These are phyloP conservation scores for Cryptus armator DNA, from an alignment of 2,888 invertebrate species.

Conservation along the genomic window DNA sequence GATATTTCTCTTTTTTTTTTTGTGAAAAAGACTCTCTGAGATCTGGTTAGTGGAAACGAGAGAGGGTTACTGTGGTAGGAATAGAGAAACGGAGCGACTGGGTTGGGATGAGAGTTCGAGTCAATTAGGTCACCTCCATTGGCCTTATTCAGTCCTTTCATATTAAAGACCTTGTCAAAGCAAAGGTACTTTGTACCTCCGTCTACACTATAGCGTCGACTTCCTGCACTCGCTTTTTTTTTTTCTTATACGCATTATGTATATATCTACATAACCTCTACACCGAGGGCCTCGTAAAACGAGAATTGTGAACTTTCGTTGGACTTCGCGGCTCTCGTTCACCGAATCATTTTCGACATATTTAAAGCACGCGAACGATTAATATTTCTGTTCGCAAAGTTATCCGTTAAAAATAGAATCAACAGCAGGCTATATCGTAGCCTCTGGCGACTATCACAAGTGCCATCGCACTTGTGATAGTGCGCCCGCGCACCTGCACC, in stretches of 20 bases:
- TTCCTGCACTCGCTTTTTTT: conserved; percentile 22
- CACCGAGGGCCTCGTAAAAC: not conserved
- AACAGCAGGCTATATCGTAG: too few species aligned
- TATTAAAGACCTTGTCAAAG: conserved; percentile 58
- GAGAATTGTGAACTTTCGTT: conserved; percentile 1
- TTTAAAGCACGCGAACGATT: not conserved
- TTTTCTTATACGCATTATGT: not conserved
- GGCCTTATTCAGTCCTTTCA: conserved; percentile 59
- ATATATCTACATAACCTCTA: not conserved
- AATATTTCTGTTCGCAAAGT: not conserved
- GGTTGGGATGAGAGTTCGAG: conserved; percentile 37
- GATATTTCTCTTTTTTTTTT: conserved; percentile 14
- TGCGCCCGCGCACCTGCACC: too few species aligned
- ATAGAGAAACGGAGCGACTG: conserved; percentile 15
- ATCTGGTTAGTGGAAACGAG: conserved; percentile 31
- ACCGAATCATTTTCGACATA: not conserved
- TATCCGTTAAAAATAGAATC: not conserved
- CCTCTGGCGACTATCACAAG: not conserved
- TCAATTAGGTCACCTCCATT: conserved; percentile 63
- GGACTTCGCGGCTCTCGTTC: not conserved
- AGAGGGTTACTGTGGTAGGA: conserved; percentile 4
- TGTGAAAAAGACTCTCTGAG: conserved; percentile 8
- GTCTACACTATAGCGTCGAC: conserved; percentile 25
- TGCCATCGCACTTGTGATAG: not conserved
- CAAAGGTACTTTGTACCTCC: conserved; percentile 34